These are phyloP conservation scores for Uria aalge DNA, from an alignment of 2,113 vertebrate genomes.

Conservation along the genomic window DNA sequence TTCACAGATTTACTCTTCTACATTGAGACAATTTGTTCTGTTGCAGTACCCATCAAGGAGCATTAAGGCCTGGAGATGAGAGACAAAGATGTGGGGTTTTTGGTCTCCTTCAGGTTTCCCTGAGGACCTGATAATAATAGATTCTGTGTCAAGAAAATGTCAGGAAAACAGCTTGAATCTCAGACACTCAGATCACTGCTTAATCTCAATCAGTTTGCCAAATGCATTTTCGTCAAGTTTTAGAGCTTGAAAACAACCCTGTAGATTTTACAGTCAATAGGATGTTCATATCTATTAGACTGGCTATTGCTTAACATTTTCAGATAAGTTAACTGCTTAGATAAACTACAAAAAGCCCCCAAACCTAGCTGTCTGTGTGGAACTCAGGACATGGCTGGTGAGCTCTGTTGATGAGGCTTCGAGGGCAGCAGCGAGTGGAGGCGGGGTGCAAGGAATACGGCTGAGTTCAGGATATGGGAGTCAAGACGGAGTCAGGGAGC, in stretches of 20 bases:
- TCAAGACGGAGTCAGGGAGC: background rate
- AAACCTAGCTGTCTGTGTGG: background rate
- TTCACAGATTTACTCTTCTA: background rate
- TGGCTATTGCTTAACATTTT: background rate
- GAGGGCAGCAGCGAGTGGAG: background rate
- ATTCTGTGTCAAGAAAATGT: background rate
- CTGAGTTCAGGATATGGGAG: background rate
- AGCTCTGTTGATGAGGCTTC: background rate
- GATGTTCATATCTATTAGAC: background rate
- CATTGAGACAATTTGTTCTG: background rate
- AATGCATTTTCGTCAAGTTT: background rate
- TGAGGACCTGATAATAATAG: background rate
- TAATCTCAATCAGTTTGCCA: background rate
- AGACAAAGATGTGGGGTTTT: background rate
- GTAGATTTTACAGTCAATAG: background rate
- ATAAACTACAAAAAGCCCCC: background rate
- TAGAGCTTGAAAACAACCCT: background rate
- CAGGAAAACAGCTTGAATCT: background rate
- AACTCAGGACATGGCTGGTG: rapidly evolving
- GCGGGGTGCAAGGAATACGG: too few species aligned
- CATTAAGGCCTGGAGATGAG: background rate
- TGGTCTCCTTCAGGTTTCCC: background rate
- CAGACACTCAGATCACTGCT: background rate
- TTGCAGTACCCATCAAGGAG: background rate
- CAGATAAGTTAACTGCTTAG: background rate